Percentiles rank a stretch among this genome's conserved stretches.
Conservation (phyloP, 2,888 invertebrate genomes). For the Anaspis maculata region DNA sequence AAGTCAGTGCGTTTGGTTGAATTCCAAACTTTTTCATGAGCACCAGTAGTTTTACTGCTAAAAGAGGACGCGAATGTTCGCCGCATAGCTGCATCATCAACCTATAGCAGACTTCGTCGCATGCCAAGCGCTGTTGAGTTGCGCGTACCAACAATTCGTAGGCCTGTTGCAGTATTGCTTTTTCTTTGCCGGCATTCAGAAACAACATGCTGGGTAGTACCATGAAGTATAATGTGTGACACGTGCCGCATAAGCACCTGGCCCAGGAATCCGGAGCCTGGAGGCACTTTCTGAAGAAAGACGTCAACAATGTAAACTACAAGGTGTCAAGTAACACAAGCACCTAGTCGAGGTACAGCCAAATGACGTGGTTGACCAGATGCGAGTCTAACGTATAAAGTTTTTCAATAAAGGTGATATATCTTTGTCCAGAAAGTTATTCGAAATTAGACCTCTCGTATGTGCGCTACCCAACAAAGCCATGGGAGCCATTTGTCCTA, state of each 20-base stretch:
- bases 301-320: too few relatives aligned
- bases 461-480: too few relatives aligned
- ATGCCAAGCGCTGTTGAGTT: slow-evolving; percentile 74
- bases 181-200: slow-evolving; percentile 63
- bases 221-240: slow-evolving; percentile 93
- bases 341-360: too few relatives aligned
- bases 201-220: slow-evolving; percentile 82
- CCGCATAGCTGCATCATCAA: slow-evolving; percentile 99
- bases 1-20: slow-evolving; percentile 96
- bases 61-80: slow-evolving; percentile 82
- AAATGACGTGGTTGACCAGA: too few relatives aligned
- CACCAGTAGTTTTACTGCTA: slow-evolving; percentile 86
- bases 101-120: slow-evolving; percentile 96
- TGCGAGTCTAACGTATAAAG: too few relatives aligned
- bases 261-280: slow-evolving; percentile 80
- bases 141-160: slow-evolving; percentile 83
- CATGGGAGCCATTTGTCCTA: too few relatives aligned
- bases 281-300: slow-evolving; percentile 33
- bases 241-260: slow-evolving; percentile 77
- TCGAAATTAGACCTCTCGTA: too few relatives aligned
- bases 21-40: slow-evolving; percentile 90
- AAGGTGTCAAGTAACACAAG: too few relatives aligned
- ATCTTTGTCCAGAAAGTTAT: too few relatives aligned
- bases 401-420: too few relatives aligned
- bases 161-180: slow-evolving; percentile 67